Base-by-base conservation (phyloP, 2,888 invertebrate species). In the Hemithea aestivaria region DNA sequence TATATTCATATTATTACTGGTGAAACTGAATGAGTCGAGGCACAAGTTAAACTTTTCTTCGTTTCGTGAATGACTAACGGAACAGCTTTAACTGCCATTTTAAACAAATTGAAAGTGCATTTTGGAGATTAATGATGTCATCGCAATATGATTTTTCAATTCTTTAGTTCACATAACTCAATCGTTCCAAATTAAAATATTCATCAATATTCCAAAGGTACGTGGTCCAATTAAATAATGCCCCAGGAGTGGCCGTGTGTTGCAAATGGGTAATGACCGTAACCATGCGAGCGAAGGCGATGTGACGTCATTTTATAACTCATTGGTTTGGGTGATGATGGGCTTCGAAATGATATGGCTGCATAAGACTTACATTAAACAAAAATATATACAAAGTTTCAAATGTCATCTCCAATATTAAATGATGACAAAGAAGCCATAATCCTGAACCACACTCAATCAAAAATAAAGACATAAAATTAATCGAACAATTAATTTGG, bases 211-310 rank as follows among this genome's bases (percentile, higher is more conserved):
- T 35, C 50, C 46, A 63, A 58, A 63, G 65, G 62, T 71, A 62
- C 62, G 64, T 63, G 61, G 59, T 53, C 66, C 66, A 77, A 78
- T 78, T 77, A 80, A 69, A 64, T 51, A 12, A 25, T 28, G 61
- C 51, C 56, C 52, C 51, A 51, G 56, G 49, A 45, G 59, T 56
- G 56, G 58, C 51, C 45, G 60, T 62, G 73, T 73, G 79, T 81
- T 69, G 71, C 84, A 76, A 83, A 84, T 83, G 61, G 75, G 60
- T 80, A 81, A 84, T 83, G 70, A 65, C 73, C 74, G 70, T 73
- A 74, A 70, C 76, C 61, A 66, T 67, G 53, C 68, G 64, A 66
- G 62, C 64, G 48, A 51, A 53, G 56, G 55, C 53, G 33, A 21
- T 39, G 30, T 41, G 39, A 42, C 36, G 30, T 37, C 41, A 40